Conservation (phyloP, 2,888 invertebrate species). For the Flexamia atlantica region DNA sequence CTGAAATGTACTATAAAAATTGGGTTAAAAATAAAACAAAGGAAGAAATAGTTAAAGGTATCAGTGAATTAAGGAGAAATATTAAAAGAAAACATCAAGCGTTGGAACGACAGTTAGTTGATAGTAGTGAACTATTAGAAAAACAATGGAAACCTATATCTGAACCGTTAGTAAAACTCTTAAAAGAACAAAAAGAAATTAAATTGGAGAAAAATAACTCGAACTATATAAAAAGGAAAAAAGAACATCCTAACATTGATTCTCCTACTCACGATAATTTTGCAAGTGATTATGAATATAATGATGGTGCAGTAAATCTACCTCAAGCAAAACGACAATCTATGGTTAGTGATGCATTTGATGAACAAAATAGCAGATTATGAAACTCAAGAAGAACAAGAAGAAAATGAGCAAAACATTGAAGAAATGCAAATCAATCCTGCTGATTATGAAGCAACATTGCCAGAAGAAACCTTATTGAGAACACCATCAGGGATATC, state of each 20-base stretch:
- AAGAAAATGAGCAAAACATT: not conserved
- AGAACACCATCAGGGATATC: slow-evolving; percentile 17
- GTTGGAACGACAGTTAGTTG: not conserved
- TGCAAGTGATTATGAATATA: slow-evolving; percentile 14
- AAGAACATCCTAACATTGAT: not conserved
- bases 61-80: slow-evolving; percentile 21
- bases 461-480: not conserved
- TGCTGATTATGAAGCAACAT: not conserved
- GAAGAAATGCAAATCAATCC: not conserved
- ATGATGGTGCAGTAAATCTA: not conserved
- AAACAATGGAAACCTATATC: slow-evolving; percentile 39
- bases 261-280: not conserved
- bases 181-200: not conserved
- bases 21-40: slow-evolving; percentile 6
- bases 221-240: not conserved
- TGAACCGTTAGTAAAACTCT: not conserved
- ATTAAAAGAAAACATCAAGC: slow-evolving; percentile 41
- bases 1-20: not conserved
- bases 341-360: not conserved
- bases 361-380: not conserved
- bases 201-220: not conserved
- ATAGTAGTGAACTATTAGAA: not conserved
- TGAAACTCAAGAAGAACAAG: not conserved
- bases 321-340: not conserved
- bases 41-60: slow-evolving; percentile 15